Evolutionary conservation across 2,888 invertebrate genomes (phyloP).

Genomic region (Chrysodeixis includens): DNA sequence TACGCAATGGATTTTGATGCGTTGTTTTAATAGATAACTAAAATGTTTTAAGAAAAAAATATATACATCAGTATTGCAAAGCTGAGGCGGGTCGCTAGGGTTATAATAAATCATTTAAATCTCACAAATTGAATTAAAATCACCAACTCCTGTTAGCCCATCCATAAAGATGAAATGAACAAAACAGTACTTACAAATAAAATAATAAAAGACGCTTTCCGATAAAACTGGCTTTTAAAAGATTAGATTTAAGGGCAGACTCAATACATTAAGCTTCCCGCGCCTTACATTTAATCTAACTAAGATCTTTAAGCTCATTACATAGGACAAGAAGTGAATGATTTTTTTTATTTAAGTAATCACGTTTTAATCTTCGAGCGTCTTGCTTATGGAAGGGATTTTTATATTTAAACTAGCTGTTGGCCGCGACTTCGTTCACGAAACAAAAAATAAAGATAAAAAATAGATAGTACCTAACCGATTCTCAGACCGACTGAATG

Average conservation of each 20-base stretch:
- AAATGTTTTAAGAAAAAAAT: no score
- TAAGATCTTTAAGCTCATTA: conserved; percentile 6
- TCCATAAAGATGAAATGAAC: neutral
- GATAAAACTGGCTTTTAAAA: conserved; percentile 3
- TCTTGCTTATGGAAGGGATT: no score
- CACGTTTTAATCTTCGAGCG: neutral
- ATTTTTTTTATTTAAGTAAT: neutral
- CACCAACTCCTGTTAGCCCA: neutral
- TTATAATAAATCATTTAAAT: neutral
- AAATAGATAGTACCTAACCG: no score
- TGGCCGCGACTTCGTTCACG: no score
- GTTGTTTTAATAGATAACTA: no score
- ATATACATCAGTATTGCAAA: no score
- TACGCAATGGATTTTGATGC: no score
- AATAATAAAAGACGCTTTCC: neutral
- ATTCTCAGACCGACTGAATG: no score
- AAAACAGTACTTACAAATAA: neutral
- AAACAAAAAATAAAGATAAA: no score
- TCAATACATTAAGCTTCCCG: conserved; percentile 2
- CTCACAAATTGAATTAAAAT: neutral
- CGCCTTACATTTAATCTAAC: conserved; percentile 3
- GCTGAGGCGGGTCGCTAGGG: no score
- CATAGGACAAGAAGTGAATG: neutral
- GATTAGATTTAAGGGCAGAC: conserved; percentile 4
- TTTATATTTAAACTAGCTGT: no score